Percentiles rank a stretch among this genome's conserved stretches.
phyloP scores from a whole-genome alignment of 2,797 vertebrate species.

The Brachymystax lenok region DNA sequence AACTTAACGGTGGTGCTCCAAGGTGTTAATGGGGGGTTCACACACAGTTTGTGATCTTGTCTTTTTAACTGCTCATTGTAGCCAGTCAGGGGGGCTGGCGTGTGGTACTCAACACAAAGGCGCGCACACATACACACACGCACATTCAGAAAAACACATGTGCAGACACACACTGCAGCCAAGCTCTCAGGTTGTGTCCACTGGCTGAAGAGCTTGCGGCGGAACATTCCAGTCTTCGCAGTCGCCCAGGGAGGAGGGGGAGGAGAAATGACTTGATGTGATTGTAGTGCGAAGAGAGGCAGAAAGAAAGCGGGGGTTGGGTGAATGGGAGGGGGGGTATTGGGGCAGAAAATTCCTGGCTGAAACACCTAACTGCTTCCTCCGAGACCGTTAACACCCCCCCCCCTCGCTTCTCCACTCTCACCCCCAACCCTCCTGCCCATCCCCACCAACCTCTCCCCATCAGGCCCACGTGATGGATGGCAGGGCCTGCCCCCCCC shows the following conservation, averaged over 20 bases:
- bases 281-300: not conserved
- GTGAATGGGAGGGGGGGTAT: conserved; percentile 54
- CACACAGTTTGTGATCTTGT: not conserved
- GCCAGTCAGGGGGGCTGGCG: not conserved
- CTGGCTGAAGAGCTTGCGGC: conserved; percentile 65
- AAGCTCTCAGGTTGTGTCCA: conserved; percentile 67
- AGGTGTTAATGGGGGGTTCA: conserved; percentile 9
- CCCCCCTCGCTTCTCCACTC: conserved; percentile 30
- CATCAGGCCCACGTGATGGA: conserved; percentile 72
- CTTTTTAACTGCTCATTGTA: not conserved
- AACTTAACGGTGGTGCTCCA: not conserved
- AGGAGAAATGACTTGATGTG: conserved; percentile 14
- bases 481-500: conserved; percentile 67
- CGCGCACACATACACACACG: not conserved
- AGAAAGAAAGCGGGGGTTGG: conserved; percentile 65
- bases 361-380: conserved; percentile 80
- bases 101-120: conserved; percentile 1
- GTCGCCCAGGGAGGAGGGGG: conserved; percentile 58
- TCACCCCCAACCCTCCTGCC: conserved; percentile 64
- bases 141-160: conserved; percentile 15
- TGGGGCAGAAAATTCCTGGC: conserved; percentile 75
- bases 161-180: conserved; percentile 23
- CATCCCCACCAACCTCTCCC: conserved; percentile 72
- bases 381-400: conserved; percentile 71
- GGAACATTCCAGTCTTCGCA: conserved; percentile 80